Base-by-base conservation (phyloP, 2,888 invertebrate species). In the Drosophila percnosoma region DNA sequence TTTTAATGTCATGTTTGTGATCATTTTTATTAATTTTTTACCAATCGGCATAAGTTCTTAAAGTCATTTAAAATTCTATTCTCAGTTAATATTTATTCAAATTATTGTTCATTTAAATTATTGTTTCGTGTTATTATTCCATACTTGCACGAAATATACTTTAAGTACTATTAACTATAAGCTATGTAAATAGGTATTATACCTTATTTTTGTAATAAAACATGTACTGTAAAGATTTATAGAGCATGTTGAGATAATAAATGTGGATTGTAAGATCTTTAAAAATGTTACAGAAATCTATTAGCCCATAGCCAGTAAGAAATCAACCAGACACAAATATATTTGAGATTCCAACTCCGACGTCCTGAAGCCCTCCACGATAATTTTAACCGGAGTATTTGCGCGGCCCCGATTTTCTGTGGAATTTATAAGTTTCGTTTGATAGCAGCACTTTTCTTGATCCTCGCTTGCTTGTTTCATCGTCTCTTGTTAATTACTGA, bases 141-240 rank as follows among this genome's bases (percentile, higher is more conserved):
- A 75, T 79, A 80, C 77, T 79, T 85, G 68, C 84, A 73, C 82
- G 75, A 83, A 80, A 79, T 75, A 75, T 82, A 74, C 76, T 82
- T 72, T 80, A 81, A 83, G 77, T 73, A 88, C 75, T 80, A 89
- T 82, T 75, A 87, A 69, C 74, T 80, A 89, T 83, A 36, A 33
- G 33, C 33, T 4, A 11, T 21, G 21, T 42, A 42, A 42, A 21
- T 42, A 21, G 5, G 5, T 5, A 42, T 11, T 5, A 21, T 21
- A 21, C 21, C 11, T 0, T 2, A 11, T 21, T 42, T 42, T 42
- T 13, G 11, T 42, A 42, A 42, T 13, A 21, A 21, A 13, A 42
- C 21, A 11, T 21, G 5, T 42, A 6, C 13, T 13, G 11, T 42
- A 21, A 7, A 45, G 13, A 5, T 45, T 45, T 45, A 2, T 45